Percentiles rank a stretch among this genome's conserved stretches.
Conservation (phyloP, 2,113 vertebrate species). For the Monarcha castaneiventris region DNA sequence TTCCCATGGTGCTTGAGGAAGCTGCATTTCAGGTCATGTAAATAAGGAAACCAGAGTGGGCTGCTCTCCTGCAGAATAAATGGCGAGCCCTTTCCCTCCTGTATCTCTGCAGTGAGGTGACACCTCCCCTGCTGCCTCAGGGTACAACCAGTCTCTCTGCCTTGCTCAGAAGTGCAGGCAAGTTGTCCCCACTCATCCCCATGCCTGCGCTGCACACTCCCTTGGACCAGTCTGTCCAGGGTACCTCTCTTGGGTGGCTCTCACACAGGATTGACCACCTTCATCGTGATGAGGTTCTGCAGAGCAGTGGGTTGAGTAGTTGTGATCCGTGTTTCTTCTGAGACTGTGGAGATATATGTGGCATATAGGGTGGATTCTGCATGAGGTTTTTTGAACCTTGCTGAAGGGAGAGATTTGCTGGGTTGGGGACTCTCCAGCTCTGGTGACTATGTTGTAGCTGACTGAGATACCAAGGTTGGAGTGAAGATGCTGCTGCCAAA, state of each 20-base stretch:
- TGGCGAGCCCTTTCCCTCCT: background rate
- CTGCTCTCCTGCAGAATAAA: background rate
- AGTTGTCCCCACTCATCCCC: background rate
- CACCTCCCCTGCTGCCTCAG: background rate
- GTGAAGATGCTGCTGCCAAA: background rate
- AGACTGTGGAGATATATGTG: background rate
- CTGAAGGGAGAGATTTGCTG: background rate
- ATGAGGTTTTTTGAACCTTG: background rate
- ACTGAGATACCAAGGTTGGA: background rate
- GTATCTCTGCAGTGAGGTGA: background rate
- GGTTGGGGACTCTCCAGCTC: conserved; percentile 9
- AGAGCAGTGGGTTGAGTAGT: background rate
- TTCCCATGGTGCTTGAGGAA: background rate
- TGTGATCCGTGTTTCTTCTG: background rate
- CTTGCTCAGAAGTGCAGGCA: background rate
- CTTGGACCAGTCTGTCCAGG: background rate
- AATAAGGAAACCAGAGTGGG: background rate
- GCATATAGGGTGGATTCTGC: background rate
- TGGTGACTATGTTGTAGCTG: background rate
- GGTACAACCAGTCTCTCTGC: background rate
- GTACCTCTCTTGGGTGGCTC: background rate
- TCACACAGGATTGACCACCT: background rate
- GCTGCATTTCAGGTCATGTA: background rate
- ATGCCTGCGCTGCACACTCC: background rate
- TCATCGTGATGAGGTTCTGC: background rate